Conservation (phyloP, 2,113 vertebrate species). For the Peucedramus taeniatus region DNA sequence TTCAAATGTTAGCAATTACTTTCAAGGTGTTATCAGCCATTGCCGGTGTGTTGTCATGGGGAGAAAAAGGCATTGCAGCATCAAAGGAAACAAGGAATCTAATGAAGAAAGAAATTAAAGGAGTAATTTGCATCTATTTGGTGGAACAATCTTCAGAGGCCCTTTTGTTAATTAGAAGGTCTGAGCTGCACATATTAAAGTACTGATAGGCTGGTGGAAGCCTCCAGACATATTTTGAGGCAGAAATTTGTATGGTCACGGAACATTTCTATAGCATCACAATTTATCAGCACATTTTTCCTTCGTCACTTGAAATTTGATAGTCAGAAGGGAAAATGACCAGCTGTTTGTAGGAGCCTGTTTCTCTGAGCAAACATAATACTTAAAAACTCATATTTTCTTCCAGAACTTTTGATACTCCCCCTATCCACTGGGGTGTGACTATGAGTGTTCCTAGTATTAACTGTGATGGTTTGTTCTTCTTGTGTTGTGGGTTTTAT, state of each 20-base stretch:
- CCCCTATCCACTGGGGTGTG: background rate
- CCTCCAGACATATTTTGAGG: background rate
- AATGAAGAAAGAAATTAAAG: constrained; percentile 49
- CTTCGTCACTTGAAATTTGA: background rate
- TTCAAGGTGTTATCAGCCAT: constrained; percentile 26
- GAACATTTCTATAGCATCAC: background rate
- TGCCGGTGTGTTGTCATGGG: background rate
- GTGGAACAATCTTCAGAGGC: constrained; percentile 19
- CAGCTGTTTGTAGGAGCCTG: background rate
- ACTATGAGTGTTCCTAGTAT: background rate
- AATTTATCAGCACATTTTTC: background rate
- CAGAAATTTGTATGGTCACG: background rate
- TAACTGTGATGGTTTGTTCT: background rate
- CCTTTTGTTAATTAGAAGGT: constrained; percentile 40
- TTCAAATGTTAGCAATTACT: background rate
- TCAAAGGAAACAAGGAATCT: constrained; percentile 36
- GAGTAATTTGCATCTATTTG: constrained; percentile 51
- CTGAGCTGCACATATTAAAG: background rate
- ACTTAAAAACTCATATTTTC: background rate
- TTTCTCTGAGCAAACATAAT: background rate
- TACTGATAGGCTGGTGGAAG: background rate
- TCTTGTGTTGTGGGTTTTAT: background rate
- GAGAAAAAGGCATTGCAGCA: constrained; percentile 1
- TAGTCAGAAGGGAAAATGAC: background rate
- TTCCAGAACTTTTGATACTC: background rate